Percentiles rank a stretch among this genome's conserved stretches.
These are phyloP conservation scores for Gallirallus australis DNA, from an alignment of 2,797 vertebrate genomes.

Conservation along the genomic window DNA sequence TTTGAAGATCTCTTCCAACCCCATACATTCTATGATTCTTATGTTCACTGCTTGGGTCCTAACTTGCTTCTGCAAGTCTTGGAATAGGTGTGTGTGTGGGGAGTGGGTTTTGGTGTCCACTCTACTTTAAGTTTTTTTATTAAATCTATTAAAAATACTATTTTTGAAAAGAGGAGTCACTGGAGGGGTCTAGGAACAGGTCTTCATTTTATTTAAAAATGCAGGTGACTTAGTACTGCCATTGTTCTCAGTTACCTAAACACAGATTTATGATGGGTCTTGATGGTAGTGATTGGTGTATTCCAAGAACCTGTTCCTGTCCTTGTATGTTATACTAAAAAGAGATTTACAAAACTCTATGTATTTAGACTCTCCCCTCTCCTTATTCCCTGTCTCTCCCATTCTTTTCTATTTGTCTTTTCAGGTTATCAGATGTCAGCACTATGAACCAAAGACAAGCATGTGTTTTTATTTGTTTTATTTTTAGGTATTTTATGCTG, in stretches of 20 bases:
- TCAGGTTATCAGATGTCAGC: background rate
- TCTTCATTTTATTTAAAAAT: background rate
- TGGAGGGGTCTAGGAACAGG: background rate
- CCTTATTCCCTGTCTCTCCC: background rate
- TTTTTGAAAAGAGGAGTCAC: background rate
- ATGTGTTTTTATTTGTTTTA: background rate
- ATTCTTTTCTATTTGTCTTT: background rate
- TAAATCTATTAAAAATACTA: background rate
- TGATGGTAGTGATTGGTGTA: background rate
- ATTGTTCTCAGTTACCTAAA: background rate
- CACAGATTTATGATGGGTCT: background rate
- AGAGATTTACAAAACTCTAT: background rate
- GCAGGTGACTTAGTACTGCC: background rate
- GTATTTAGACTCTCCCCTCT: background rate
- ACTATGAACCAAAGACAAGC: conserved; percentile 34
- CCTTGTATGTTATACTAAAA: background rate
- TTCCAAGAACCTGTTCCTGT: background rate
- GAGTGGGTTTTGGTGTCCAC: background rate
- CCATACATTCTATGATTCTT: background rate
- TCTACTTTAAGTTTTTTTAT: background rate
- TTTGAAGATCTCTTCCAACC: too few relatives aligned
- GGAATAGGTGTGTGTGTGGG: background rate
- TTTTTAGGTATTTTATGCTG: conserved; percentile 92
- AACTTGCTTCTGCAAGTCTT: background rate
- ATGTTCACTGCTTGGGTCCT: rapidly evolving